Conservation (phyloP, 2,113 vertebrate species). For the Marcusenius ussheri region DNA sequence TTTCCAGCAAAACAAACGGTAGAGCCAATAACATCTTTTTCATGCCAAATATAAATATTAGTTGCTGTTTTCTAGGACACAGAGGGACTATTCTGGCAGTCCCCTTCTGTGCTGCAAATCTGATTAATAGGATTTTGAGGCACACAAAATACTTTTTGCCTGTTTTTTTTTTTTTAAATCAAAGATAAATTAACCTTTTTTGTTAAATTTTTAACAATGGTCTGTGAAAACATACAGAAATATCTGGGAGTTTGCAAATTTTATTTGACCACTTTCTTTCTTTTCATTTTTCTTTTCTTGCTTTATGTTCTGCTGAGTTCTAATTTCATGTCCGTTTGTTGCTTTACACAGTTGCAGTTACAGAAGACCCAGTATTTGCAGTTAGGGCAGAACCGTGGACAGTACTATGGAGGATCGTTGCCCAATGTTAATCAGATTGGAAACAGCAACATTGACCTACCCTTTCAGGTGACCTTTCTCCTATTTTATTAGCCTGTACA, state of each 20-base stretch:
- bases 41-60: constrained; percentile 11
- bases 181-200: not conserved
- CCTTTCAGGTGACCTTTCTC: constrained; percentile 91
- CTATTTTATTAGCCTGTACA: constrained; percentile 37
- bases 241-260: not conserved
- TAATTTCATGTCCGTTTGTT: constrained; percentile 58
- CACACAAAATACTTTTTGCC: not conserved
- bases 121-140: constrained; percentile 4
- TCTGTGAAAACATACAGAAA: not conserved
- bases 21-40: not conserved
- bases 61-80: constrained; percentile 3
- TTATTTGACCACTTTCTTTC: not conserved
- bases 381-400: constrained; percentile 93
- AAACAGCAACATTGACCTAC: constrained; percentile 87
- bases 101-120: not conserved
- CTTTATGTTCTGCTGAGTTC: not conserved
- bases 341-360: constrained; percentile 88
- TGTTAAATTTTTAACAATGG: not conserved
- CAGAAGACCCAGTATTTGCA: constrained; percentile 98
- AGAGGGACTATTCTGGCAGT: not conserved
- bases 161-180: not conserved
- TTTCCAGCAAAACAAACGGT: not conserved
- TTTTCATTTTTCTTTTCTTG: not conserved
- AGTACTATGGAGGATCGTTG: constrained; percentile 96
- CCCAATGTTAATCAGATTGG: constrained; percentile 99